A percentile compares a stretch with the other conserved stretches of the same genome.
phyloP scores from a whole-genome alignment of 2,888 invertebrate species.

The Plebejus argus region DNA sequence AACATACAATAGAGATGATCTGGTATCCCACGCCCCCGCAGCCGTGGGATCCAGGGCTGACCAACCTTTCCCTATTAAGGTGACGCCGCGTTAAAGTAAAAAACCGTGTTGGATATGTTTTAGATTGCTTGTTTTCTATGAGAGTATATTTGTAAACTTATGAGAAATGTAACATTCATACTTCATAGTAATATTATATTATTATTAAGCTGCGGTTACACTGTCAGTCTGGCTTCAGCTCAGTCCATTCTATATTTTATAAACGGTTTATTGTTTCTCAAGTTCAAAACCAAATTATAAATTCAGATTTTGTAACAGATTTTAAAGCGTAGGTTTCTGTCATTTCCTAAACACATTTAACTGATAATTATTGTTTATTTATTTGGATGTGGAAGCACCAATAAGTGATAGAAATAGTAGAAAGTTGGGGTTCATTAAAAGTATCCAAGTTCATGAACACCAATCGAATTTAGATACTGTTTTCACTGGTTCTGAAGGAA shows the following conservation, averaged over 20 bases:
- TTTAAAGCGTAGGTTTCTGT: background rate
- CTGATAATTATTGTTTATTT: slow-evolving; percentile 5
- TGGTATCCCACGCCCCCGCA: slow-evolving; percentile 49
- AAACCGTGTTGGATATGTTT: too few species aligned
- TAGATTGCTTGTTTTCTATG: too few species aligned
- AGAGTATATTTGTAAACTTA: too few species aligned
- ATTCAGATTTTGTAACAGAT: background rate
- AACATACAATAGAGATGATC: slow-evolving; percentile 44
- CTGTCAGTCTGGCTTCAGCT: too few species aligned
- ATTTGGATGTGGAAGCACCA: background rate
- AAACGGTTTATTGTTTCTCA: background rate
- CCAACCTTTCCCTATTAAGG: background rate
- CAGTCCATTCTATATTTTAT: background rate
- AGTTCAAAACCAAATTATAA: background rate
- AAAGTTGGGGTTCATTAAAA: background rate
- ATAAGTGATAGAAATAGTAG: background rate
- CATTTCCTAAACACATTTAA: slow-evolving; percentile 14
- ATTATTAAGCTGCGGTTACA: too few species aligned
- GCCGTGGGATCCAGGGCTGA: slow-evolving; percentile 43
- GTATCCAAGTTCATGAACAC: background rate
- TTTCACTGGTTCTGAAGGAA: too few species aligned
- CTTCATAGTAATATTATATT: too few species aligned
- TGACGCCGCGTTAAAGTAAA: too few species aligned
- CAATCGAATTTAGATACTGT: background rate
- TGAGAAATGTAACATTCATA: too few species aligned